Conservation (phyloP, 1,140 invertebrate species). For the Adelges cooleyi region DNA sequence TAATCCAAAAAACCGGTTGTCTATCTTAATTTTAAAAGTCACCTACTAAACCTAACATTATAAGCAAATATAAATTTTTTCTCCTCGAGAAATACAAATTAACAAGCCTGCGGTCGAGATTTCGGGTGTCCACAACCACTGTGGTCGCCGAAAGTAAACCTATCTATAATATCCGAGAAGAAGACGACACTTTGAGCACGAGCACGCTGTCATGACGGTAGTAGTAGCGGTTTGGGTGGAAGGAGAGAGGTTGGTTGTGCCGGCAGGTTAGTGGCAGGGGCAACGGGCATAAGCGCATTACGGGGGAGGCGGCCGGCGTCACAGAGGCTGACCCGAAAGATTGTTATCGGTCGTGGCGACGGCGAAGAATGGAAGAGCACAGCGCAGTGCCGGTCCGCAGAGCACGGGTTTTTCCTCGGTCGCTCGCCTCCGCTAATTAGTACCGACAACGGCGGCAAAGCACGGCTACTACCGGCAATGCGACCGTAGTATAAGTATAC, state of each 20-base stretch:
- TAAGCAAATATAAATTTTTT: too few species aligned
- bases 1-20: too few species aligned
- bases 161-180: too few species aligned
- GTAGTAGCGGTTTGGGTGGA: neutral
- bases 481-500: neutral
- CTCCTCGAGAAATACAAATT: too few species aligned
- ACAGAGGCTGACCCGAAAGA: constrained; percentile 26
- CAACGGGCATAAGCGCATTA: neutral
- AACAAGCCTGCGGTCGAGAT: too few species aligned
- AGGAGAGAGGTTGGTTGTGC: neutral
- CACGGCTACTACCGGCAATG: neutral
- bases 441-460: neutral
- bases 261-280: neutral
- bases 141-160: too few species aligned
- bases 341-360: neutral
- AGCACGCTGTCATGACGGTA: too few species aligned
- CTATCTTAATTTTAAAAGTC: too few species aligned
- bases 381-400: constrained; percentile 16
- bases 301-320: neutral
- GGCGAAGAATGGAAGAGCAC: neutral
- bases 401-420: constrained; percentile 25
- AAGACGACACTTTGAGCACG: too few species aligned
- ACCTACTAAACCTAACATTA: too few species aligned
- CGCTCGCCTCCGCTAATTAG: constrained; percentile 23
- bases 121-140: too few species aligned